These are phyloP conservation scores for Vireo altiloquus DNA, from an alignment of 2,113 vertebrate genomes.

Conservation along the genomic window DNA sequence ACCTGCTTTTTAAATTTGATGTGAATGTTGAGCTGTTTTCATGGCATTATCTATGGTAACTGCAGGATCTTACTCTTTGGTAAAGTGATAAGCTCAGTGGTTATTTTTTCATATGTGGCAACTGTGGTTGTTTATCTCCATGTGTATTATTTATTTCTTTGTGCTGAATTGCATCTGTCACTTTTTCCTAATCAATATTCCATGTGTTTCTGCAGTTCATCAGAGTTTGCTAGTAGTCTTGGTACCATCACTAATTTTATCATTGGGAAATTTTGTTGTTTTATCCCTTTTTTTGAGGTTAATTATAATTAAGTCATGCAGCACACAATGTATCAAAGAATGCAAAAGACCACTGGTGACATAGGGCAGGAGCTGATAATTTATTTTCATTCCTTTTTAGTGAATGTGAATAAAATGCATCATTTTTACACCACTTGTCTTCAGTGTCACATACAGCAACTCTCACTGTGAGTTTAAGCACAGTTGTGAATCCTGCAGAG, in stretches of 20 bases:
- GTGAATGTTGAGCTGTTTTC: background rate
- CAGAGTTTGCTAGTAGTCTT: background rate
- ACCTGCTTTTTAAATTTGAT: background rate
- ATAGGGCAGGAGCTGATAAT: background rate
- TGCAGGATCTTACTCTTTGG: background rate
- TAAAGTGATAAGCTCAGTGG: background rate
- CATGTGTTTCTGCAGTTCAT: background rate
- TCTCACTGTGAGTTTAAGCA: background rate
- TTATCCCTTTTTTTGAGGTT: background rate
- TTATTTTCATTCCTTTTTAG: background rate
- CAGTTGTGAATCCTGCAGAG: background rate
- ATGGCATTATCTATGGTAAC: background rate
- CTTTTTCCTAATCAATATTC: background rate
- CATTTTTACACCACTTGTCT: background rate
- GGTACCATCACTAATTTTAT: background rate
- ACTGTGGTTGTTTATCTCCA: background rate
- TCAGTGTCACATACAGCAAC: background rate
- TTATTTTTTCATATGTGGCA: background rate
- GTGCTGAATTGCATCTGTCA: background rate
- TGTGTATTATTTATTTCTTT: background rate
- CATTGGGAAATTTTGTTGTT: background rate
- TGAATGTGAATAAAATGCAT: background rate
- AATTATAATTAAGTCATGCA: background rate
- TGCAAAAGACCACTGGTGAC: background rate
- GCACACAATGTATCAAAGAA: background rate